These are phyloP conservation scores for Heliconius melpomene DNA, from an alignment of 1,140 invertebrate species.

Conservation along the genomic window DNA sequence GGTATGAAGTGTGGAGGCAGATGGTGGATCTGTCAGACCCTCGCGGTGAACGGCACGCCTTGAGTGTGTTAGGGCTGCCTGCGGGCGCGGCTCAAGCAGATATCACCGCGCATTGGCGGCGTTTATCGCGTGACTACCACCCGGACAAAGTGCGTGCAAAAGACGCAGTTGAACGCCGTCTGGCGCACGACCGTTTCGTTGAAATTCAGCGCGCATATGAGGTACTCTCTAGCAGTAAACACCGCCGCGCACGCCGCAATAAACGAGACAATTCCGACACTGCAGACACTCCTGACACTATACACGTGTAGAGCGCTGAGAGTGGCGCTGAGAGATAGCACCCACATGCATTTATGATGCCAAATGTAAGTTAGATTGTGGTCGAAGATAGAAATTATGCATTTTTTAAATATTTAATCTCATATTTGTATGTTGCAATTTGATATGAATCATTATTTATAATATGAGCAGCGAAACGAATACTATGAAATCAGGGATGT, in stretches of 20 bases:
- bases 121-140: slow-evolving; percentile 93
- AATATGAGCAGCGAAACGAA: background rate
- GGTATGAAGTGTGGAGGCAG: slow-evolving; percentile 92
- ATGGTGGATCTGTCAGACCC: slow-evolving; percentile 93
- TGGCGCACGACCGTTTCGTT: slow-evolving; percentile 92
- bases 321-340: background rate
- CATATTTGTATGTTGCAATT: background rate
- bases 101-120: slow-evolving; percentile 90
- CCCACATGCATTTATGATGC: slow-evolving; percentile 2
- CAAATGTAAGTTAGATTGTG: background rate
- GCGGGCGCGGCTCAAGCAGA: slow-evolving; percentile 90
- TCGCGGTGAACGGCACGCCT: slow-evolving; percentile 93
- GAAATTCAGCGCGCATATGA: slow-evolving; percentile 97
- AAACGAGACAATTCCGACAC: slow-evolving; percentile 82
- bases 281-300: background rate
- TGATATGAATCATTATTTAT: background rate
- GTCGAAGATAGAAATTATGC: background rate
- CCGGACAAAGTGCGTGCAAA: slow-evolving; percentile 90
- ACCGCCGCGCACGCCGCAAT: slow-evolving; percentile 86
- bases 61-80: slow-evolving; percentile 41
- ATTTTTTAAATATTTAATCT: slow-evolving; percentile 3
- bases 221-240: slow-evolving; percentile 92
- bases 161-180: slow-evolving; percentile 68
- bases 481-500: background rate
- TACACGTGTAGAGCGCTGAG: background rate